Evolutionary conservation across 2,797 vertebrate genomes (phyloP), one percentile per base, ranked within the genome.

Genomic region (Myripristis murdjan): DNA sequence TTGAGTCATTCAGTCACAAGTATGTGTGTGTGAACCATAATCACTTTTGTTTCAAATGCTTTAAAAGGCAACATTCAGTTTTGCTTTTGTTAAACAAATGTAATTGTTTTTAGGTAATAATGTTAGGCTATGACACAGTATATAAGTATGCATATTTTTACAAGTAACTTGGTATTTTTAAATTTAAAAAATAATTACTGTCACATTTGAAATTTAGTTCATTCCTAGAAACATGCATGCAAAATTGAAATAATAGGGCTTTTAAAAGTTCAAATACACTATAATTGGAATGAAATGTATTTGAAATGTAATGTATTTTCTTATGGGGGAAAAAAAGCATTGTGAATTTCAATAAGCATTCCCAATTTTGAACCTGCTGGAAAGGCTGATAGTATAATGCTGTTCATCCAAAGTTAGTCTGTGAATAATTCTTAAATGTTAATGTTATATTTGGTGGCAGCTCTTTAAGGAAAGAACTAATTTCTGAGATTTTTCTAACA

Each of bases 401-500:
- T 39, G 23, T 44, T 18, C 22, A 66, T 44, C 72, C 56, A 41
- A 73, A 79, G 58, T 62, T 1, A 18, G 60, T 76, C 31, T 71
- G 49, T 28, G 59, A 70, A 78, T 49, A 59, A 16, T 44, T 70
- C 43, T 56, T 55, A 62, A 73, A 70, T 49, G n/a, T 63, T 23
- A 6, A 22, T 14, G 64, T 77, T 54, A 56, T 52, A 64, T 66
- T 66, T 74, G 54, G 73, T 53, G n/a, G 52, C 48, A 41, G 52
- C 71, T 59, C 28, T 47, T 65, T 69, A 9, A 44, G 51, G 52
- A 64, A 49, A 62, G 20, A 39, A 35, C 33, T 77, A 3, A 52
- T 72, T 75, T 63, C 54, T 31, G 15, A 54, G 7, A 55, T 71
- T 55, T 69, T 44, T 75, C 51, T 58, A 55, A 52, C 18, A 2